Percentiles rank a stretch among this genome's conserved stretches.
Conservation (phyloP, 92 coral and sea anemone species). For the Zoanthus sociatus region DNA sequence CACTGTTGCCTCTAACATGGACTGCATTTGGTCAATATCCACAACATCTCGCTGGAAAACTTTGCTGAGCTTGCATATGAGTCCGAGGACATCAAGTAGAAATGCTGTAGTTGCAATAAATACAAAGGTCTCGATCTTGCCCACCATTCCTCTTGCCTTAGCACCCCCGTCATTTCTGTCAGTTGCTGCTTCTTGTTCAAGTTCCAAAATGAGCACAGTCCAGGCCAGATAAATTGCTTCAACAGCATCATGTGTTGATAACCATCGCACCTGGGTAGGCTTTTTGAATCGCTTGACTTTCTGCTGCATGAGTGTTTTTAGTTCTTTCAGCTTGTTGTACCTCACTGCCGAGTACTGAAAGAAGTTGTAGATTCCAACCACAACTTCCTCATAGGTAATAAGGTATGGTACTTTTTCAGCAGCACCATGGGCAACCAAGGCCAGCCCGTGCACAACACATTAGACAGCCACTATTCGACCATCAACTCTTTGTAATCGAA, state of each 20-base stretch:
- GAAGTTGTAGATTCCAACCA: constrained; percentile 43
- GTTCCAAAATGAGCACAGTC: constrained; percentile 40
- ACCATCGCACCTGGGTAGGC: background rate
- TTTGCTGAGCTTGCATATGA: background rate
- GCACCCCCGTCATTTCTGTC: constrained; percentile 29
- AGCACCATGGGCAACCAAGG: constrained; percentile 57
- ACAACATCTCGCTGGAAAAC: constrained; percentile 37
- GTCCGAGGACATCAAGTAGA: background rate
- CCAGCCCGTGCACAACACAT: constrained; percentile 68
- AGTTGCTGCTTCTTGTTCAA: constrained; percentile 58
- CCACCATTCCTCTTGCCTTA: constrained; percentile 38
- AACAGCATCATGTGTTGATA: background rate
- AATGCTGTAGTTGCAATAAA: background rate
- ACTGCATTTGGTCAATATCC: constrained; percentile 33
- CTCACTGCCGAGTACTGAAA: constrained; percentile 10
- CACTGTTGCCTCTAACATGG: constrained; percentile 52
- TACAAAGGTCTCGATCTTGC: background rate
- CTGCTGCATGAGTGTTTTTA: too few species aligned
- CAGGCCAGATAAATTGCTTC: constrained; percentile 12
- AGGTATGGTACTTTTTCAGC: constrained; percentile 54
- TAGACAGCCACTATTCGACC: constrained; percentile 55
- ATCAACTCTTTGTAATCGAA: constrained; percentile 47
- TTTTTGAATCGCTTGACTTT: constrained; percentile 50
- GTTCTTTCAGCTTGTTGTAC: too few species aligned
- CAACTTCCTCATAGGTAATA: constrained; percentile 47